Percentiles rank a stretch among this genome's conserved stretches.
phyloP scores from a whole-genome alignment of 2,797 vertebrate species.

The Synaphobranchus kaupii region DNA sequence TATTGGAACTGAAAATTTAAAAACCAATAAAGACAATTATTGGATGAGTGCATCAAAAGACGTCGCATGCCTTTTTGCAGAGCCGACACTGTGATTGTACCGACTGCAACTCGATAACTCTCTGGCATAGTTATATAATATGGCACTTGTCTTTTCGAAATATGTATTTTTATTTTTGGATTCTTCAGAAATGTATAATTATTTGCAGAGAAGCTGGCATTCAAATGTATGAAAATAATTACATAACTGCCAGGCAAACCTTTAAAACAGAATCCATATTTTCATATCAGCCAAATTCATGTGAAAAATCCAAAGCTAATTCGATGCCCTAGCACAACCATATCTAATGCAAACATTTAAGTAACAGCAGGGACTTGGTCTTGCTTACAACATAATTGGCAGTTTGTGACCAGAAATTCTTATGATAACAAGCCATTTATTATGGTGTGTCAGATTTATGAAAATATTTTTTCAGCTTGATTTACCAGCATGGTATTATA shows the following conservation, averaged over 20 bases:
- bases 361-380: background rate
- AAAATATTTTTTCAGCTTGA: slow-evolving; percentile 5
- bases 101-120: too few species aligned
- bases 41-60: too few species aligned
- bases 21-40: too few species aligned
- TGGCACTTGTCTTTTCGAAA: too few species aligned
- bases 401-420: background rate
- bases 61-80: too few species aligned
- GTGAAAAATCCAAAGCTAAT: background rate
- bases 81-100: too few species aligned
- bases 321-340: background rate
- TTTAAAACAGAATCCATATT: background rate
- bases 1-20: too few species aligned
- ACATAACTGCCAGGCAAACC: background rate
- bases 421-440: background rate
- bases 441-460: background rate
- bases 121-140: too few species aligned
- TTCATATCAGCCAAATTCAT: background rate
- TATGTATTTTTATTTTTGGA: too few species aligned
- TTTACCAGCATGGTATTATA: background rate
- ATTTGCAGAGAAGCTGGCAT: background rate
- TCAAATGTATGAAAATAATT: background rate
- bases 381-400: background rate
- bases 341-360: background rate
- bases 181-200: background rate